These are phyloP conservation scores for Drosophila siamana DNA, from an alignment of 2,888 invertebrate species.

Conservation along the genomic window DNA sequence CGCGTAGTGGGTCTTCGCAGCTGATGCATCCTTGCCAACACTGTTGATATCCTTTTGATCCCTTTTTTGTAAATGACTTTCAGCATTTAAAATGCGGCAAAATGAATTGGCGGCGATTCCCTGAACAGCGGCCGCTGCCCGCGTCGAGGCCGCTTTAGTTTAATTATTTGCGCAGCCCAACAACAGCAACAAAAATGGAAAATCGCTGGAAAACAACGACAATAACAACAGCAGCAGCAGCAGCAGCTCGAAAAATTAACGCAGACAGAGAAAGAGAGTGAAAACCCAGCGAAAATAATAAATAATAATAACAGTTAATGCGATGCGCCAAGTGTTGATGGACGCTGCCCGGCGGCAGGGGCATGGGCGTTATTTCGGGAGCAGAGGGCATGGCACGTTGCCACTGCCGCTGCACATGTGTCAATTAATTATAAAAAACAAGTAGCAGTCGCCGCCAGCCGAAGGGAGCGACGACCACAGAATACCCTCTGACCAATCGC, in stretches of 20 bases:
- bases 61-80: conserved; percentile 76
- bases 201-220: conserved; percentile 10
- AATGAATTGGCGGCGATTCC: conserved; percentile 78
- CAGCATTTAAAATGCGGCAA: conserved; percentile 79
- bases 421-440: conserved; percentile 73
- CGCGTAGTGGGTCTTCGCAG: conserved; percentile 26
- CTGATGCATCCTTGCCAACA: conserved; percentile 54
- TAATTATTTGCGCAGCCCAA: conserved; percentile 64
- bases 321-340: conserved; percentile 65
- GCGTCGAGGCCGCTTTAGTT: conserved; percentile 66
- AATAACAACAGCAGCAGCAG: conserved; percentile 1
- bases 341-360: conserved; percentile 14
- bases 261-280: neutral
- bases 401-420: conserved; percentile 53
- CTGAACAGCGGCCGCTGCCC: conserved; percentile 32
- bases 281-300: conserved; percentile 54
- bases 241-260: no score
- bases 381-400: conserved; percentile 29
- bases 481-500: conserved; percentile 24
- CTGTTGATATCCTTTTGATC: conserved; percentile 74
- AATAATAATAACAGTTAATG: conserved; percentile 66
- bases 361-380: conserved; percentile 7
- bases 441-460: neutral
- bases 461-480: neutral
- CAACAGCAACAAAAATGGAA: conserved; percentile 6